Evolutionary conservation across 2,888 invertebrate species (phyloP).

Genomic region (Steinernema carpocapsae): DNA sequence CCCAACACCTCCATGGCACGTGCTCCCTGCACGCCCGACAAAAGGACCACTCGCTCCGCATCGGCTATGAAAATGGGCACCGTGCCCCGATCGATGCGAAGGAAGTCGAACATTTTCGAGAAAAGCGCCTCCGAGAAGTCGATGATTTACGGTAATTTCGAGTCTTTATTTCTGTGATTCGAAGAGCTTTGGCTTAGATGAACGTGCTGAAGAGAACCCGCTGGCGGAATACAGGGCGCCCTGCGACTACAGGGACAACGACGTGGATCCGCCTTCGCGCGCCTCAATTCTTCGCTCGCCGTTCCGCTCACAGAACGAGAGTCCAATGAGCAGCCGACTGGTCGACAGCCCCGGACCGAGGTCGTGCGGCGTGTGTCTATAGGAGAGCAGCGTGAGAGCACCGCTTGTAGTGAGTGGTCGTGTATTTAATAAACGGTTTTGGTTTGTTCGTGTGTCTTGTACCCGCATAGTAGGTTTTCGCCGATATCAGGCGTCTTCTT

Average conservation of each 20-base stretch:
- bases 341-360: no score
- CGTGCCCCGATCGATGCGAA: not conserved
- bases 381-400: no score
- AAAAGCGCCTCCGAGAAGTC: not conserved
- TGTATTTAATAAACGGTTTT: no score
- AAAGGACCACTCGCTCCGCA: not conserved
- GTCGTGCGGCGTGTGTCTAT: no score
- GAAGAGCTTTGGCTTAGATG: not conserved
- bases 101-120: not conserved
- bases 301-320: not conserved
- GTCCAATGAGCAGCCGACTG: no score
- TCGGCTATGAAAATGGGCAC: not conserved
- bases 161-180: not conserved
- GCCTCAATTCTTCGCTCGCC: not conserved
- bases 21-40: not conserved
- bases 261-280: not conserved
- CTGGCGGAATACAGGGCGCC: not conserved
- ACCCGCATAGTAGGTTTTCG: no score
- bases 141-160: slow-evolving; percentile 4
- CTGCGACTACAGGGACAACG: not conserved
- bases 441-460: no score
- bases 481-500: no score
- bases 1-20: not conserved
- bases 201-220: not conserved
- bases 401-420: no score